Evolutionary conservation across 2,113 vertebrate genomes (phyloP).

Genomic region (Tor tambroides): DNA sequence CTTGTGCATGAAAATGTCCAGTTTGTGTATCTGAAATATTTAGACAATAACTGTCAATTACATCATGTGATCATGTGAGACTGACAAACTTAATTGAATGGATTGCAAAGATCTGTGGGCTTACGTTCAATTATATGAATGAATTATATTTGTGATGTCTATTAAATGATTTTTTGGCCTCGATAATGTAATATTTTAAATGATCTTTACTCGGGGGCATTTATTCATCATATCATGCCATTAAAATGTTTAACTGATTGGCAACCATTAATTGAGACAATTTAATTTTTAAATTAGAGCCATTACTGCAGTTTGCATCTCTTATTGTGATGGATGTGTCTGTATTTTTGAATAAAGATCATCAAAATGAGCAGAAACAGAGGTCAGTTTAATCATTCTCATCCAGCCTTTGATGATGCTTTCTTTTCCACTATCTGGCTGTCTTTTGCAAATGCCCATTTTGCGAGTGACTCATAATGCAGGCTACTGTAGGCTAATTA

Average conservation of each 20-base stretch:
- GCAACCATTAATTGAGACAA: not conserved
- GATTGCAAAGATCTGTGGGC: not conserved
- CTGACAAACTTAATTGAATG: not conserved
- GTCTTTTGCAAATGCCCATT: not conserved
- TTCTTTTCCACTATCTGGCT: not conserved
- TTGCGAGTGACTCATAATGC: not conserved
- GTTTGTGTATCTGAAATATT: not conserved
- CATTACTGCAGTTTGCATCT: not conserved
- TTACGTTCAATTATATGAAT: not conserved
- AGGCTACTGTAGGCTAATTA: slow-evolving; percentile 24
- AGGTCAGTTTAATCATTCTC: slow-evolving; percentile 10
- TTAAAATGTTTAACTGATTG: not conserved
- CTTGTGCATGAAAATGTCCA: not conserved
- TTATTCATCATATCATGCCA: not conserved
- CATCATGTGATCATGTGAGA: not conserved
- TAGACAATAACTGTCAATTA: not conserved
- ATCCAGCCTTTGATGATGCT: not conserved
- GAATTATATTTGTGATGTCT: not conserved
- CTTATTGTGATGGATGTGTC: not conserved
- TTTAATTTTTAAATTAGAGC: not conserved
- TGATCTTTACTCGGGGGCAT: not conserved
- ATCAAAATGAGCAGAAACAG: slow-evolving; percentile 1
- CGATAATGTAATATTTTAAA: not conserved
- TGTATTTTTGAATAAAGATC: not conserved
- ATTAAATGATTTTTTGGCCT: not conserved